Conservation (phyloP, 2,113 vertebrate genomes). For the Heterocephalus glaber region DNA sequence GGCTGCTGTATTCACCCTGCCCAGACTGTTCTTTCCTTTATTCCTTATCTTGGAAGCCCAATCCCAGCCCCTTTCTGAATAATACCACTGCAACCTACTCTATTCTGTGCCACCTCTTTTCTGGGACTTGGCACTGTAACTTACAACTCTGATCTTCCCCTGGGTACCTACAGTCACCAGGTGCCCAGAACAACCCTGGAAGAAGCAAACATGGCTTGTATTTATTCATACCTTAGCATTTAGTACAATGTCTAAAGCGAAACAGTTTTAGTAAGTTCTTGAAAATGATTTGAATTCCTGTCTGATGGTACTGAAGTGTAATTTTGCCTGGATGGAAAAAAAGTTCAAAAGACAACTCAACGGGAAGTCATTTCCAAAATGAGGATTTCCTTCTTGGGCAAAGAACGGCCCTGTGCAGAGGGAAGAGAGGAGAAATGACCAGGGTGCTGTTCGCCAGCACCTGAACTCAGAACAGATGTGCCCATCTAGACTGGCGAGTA, state of each 20-base stretch:
- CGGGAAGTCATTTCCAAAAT: background rate
- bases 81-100: background rate
- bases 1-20: too few relatives aligned
- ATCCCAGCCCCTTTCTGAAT: background rate
- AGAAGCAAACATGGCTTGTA: background rate
- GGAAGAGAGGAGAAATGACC: background rate
- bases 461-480: background rate
- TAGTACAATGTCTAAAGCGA: background rate
- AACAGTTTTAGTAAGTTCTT: constrained; percentile 6
- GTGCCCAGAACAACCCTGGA: background rate
- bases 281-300: constrained; percentile 39
- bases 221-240: background rate
- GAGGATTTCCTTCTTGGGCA: background rate
- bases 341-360: background rate
- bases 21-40: background rate
- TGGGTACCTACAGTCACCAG: background rate
- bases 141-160: background rate
- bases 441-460: background rate
- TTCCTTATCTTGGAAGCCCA: background rate
- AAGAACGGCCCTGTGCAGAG: background rate
- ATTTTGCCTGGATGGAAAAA: background rate
- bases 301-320: background rate
- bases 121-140: background rate
- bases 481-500: background rate
- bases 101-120: background rate